phyloP scores from a whole-genome alignment of 2,888 invertebrate species.

The Euproctis similis region DNA sequence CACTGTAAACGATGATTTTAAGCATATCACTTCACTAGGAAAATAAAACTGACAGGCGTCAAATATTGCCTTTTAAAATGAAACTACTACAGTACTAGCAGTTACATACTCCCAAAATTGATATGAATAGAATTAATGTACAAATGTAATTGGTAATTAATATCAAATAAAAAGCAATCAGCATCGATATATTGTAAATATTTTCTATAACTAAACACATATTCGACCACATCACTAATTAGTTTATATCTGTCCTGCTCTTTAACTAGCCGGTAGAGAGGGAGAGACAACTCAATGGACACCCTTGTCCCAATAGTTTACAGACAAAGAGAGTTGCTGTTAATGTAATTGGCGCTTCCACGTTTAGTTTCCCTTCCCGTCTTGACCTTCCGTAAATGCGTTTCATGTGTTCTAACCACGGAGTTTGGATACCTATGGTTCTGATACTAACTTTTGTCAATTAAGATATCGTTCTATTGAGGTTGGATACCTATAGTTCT shows the following conservation, averaged over 20 bases:
- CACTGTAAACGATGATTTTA: too few relatives aligned
- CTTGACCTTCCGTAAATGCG: conserved; percentile 69
- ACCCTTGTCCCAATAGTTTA: conserved; percentile 57
- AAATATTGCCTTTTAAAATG: too few relatives aligned
- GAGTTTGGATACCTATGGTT: conserved; percentile 8
- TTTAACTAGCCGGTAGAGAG: conserved; percentile 26
- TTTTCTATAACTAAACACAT: conserved; percentile 28
- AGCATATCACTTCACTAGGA: too few relatives aligned
- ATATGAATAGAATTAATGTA: too few relatives aligned
- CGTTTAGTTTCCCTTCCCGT: conserved; percentile 53
- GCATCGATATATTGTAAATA: conserved; percentile 27
- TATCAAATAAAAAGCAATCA: conserved; percentile 30
- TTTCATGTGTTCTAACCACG: conserved; percentile 43
- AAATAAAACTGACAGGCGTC: too few relatives aligned
- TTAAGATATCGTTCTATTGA: too few relatives aligned
- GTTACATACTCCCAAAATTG: too few relatives aligned
- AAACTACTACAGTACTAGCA: too few relatives aligned
- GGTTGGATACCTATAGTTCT: too few relatives aligned
- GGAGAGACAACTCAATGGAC: conserved; percentile 36
- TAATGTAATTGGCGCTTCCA: conserved; percentile 70
- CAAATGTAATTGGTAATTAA: too few relatives aligned
- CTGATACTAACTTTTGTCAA: too few relatives aligned
- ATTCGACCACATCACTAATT: conserved; percentile 47
- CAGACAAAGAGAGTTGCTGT: conserved; percentile 46
- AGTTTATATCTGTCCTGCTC: conserved; percentile 38